phyloP scores from a whole-genome alignment of 2,797 vertebrate species.

The Petrocephalus sullivani region DNA sequence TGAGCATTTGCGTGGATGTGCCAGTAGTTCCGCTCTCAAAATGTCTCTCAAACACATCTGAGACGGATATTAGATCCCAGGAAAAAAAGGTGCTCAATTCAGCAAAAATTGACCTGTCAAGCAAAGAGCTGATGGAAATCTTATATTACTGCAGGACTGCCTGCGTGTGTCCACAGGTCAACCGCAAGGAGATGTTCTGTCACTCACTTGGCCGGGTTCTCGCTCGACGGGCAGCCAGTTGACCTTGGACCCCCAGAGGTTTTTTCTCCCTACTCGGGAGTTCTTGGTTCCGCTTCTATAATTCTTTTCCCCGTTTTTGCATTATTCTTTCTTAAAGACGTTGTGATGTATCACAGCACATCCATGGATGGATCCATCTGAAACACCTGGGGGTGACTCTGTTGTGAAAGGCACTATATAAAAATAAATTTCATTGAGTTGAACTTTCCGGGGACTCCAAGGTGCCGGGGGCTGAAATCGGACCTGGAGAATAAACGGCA shows the following conservation, averaged over 20 bases:
- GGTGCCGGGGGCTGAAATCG: background rate
- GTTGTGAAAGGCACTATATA: background rate
- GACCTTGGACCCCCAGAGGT: background rate
- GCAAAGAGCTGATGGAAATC: constrained; percentile 4
- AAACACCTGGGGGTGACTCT: background rate
- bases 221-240: background rate
- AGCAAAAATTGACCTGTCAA: background rate
- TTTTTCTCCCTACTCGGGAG: background rate
- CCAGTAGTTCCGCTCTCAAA: background rate
- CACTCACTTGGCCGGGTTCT: background rate
- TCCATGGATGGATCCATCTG: too few relatives aligned
- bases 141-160: background rate
- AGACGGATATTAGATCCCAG: background rate
- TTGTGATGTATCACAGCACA: background rate
- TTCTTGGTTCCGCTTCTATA: background rate
- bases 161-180: background rate
- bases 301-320: background rate
- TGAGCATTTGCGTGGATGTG: background rate
- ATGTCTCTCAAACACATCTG: background rate
- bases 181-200: background rate
- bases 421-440: too few relatives aligned
- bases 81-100: background rate
- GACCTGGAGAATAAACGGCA: background rate
- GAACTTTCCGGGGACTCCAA: background rate
- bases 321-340: background rate